Conservation (phyloP, 2,888 invertebrate species). For the Torymus aiolomorphi region DNA sequence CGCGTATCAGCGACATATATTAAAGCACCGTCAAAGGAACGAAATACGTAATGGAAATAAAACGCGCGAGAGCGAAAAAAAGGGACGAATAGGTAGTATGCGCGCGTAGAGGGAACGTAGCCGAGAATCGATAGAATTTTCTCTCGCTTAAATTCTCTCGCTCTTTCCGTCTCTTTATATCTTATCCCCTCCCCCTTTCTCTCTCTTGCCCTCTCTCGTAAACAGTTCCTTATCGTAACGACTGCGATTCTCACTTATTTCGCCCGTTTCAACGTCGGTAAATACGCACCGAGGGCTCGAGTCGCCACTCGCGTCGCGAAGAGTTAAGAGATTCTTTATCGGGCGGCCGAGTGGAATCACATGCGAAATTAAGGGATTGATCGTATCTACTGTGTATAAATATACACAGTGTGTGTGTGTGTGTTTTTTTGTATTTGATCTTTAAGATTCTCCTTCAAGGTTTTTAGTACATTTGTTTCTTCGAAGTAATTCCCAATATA, state of each 20-base stretch:
- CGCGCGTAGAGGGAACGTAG: constrained; percentile 48
- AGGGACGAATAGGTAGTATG: no score
- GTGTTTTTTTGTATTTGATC: no score
- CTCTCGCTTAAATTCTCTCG: constrained; percentile 53
- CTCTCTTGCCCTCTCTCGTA: constrained; percentile 47
- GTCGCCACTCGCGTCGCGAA: background rate
- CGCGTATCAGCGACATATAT: no score
- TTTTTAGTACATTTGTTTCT: no score
- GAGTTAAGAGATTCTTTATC: background rate
- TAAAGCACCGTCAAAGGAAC: no score
- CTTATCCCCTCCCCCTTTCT: constrained; percentile 51
- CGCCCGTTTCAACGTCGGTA: constrained; percentile 7
- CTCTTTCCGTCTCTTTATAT: constrained; percentile 56
- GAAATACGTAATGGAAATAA: no score
- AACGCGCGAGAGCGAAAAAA: no score
- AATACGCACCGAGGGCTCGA: background rate
- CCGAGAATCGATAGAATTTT: constrained; percentile 65
- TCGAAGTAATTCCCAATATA: no score
- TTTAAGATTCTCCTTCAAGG: no score
- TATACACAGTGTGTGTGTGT: no score
- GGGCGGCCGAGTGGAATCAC: background rate
- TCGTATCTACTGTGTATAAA: no score
- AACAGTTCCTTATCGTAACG: constrained; percentile 62
- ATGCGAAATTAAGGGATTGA: background rate
- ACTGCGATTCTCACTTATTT: constrained; percentile 27